Evolutionary conservation across 2,113 vertebrate genomes (phyloP).

Genomic region (Smithornis capensis): DNA sequence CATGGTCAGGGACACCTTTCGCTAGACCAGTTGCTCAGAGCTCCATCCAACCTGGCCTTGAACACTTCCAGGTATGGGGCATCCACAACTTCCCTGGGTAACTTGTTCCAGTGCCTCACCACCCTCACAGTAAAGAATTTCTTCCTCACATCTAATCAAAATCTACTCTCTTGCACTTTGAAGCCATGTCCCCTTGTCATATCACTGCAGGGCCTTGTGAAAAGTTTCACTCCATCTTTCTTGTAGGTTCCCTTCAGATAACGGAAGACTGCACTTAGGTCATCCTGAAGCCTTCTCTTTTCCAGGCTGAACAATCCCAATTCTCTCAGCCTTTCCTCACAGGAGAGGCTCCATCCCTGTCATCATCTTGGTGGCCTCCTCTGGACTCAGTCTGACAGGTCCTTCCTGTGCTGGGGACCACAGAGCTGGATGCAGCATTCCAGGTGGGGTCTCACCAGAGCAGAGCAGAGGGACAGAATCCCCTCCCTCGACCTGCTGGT

Average conservation of each 20-base stretch:
- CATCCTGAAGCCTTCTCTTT: not conserved
- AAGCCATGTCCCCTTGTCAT: not conserved
- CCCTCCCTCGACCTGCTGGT: not conserved
- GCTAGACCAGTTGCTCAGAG: not conserved
- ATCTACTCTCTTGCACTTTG: not conserved
- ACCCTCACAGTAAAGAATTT: not conserved
- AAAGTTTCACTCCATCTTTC: not conserved
- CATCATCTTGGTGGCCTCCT: not conserved
- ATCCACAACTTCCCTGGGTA: not conserved
- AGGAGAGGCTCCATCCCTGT: not conserved
- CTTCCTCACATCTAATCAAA: not conserved
- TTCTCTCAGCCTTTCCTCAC: not conserved
- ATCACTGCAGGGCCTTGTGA: not conserved
- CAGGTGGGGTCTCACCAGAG: not conserved
- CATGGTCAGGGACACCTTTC: not conserved
- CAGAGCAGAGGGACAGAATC: not conserved
- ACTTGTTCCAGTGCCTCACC: not conserved
- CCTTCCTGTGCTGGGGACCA: not conserved
- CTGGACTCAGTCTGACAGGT: not conserved
- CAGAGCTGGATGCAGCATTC: not conserved
- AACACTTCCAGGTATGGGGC: not conserved
- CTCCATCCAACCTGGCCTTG: not conserved
- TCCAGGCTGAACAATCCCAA: not conserved
- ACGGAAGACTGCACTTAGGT: not conserved
- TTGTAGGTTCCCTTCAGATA: not conserved